Conservation (phyloP, 2,888 invertebrate genomes). For the Clanis bilineata region DNA sequence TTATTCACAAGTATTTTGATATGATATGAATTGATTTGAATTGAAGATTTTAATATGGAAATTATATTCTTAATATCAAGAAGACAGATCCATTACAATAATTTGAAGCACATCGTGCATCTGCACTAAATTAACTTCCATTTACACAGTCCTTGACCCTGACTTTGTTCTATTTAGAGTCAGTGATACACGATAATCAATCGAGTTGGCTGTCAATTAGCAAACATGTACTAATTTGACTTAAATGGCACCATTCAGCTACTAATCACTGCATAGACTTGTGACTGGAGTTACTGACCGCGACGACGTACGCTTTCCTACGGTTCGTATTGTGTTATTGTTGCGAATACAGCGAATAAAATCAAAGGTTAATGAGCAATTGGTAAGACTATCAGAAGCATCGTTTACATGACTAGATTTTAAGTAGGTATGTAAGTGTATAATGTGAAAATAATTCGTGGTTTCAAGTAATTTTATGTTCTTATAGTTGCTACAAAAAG, state of each 20-base stretch:
- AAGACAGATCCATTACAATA: no score
- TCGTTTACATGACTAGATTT: neutral
- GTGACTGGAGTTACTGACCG: constrained; percentile 3
- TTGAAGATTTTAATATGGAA: no score
- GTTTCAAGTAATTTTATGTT: no score
- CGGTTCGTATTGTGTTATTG: neutral
- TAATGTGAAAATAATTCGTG: no score
- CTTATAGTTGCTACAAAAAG: no score
- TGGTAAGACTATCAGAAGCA: neutral
- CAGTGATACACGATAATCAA: neutral
- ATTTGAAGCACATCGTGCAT: no score
- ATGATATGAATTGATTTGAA: no score
- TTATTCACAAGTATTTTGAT: no score
- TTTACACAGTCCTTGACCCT: neutral
- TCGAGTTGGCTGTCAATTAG: neutral
- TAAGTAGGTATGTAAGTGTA: no score
- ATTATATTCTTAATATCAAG: no score
- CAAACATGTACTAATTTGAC: neutral
- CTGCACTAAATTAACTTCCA: no score
- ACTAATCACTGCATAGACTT: neutral
- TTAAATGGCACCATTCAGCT: neutral
- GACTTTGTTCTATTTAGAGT: neutral
- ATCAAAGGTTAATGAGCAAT: neutral
- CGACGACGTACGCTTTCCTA: neutral
- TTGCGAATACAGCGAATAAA: neutral